phyloP scores from a whole-genome alignment of 2,797 vertebrate genomes.

The Hipposideros larvatus region DNA sequence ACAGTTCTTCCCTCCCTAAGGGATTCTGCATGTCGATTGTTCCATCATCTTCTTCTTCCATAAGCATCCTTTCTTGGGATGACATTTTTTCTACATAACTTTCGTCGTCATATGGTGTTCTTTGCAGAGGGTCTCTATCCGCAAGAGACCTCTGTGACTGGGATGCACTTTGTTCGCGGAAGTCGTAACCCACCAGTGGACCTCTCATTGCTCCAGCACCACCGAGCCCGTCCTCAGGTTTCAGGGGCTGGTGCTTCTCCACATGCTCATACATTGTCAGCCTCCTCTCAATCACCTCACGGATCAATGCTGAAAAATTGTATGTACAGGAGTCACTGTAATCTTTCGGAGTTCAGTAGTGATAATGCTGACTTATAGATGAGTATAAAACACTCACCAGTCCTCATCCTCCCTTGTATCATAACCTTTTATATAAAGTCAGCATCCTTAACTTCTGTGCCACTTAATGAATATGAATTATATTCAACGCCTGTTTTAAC shows the following conservation, averaged over 20 bases:
- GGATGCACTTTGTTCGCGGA: accelerated
- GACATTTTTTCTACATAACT: accelerated
- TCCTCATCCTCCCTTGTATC: not conserved
- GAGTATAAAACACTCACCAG: not conserved
- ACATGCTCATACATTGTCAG: slow-evolving; percentile 76
- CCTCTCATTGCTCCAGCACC: accelerated
- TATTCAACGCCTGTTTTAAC: not conserved
- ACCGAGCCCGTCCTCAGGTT: accelerated
- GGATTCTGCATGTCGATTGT: not conserved
- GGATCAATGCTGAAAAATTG: slow-evolving; percentile 90
- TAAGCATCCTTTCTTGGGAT: not conserved
- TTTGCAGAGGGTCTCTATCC: not conserved
- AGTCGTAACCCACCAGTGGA: accelerated
- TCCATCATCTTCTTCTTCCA: not conserved
- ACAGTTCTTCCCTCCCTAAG: not conserved
- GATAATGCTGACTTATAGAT: not conserved
- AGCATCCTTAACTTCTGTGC: not conserved
- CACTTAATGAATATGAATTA: not conserved
- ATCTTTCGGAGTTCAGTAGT: not conserved
- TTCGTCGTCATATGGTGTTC: not conserved
- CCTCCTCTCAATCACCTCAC: slow-evolving; percentile 88
- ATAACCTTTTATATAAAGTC: not conserved
- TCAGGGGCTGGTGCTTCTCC: accelerated
- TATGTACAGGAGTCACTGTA: not conserved
- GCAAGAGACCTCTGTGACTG: not conserved